Evolutionary conservation across 2,797 vertebrate genomes (phyloP).

Genomic region (Manis crassicaudata): DNA sequence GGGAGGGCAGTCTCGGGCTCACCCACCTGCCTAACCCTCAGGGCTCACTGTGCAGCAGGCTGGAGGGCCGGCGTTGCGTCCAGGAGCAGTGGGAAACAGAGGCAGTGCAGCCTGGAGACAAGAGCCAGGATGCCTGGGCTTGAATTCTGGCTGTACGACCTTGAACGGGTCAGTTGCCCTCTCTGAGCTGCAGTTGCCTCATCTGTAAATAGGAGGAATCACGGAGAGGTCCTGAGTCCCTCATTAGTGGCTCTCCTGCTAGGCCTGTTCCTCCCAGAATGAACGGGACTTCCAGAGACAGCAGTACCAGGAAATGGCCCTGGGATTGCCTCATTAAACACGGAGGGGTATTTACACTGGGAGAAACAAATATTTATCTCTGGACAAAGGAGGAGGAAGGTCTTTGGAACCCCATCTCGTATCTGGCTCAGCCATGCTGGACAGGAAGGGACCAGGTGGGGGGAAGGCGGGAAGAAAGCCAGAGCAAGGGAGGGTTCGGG

Average conservation of each 20-base stretch:
- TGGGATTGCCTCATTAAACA: constrained; percentile 80
- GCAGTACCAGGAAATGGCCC: constrained; percentile 77
- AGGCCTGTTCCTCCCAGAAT: background rate
- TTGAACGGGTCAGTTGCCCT: background rate
- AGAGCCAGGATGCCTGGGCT: background rate
- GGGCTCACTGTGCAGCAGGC: rapidly evolving
- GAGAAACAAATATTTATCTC: constrained; percentile 84
- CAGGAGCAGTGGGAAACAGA: background rate
- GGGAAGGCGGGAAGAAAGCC: background rate
- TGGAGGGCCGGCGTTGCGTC: background rate
- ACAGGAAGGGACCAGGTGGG: background rate
- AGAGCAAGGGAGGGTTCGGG: background rate
- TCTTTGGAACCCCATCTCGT: constrained; percentile 64
- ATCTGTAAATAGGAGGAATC: background rate
- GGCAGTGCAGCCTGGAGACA: background rate
- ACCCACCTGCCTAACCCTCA: background rate
- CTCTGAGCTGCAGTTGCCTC: constrained; percentile 39
- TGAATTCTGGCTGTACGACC: constrained; percentile 12
- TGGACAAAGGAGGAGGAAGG: constrained; percentile 66
- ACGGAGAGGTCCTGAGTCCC: background rate
- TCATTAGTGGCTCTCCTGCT: background rate
- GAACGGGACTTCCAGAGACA: constrained; percentile 69
- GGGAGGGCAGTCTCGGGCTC: background rate
- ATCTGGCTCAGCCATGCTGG: constrained; percentile 47
- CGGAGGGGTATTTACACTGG: constrained; percentile 81